Percentiles rank a stretch among this genome's conserved stretches.
Conservation (phyloP, 2,888 invertebrate species). For the Branchipolynoe longqiensis region DNA sequence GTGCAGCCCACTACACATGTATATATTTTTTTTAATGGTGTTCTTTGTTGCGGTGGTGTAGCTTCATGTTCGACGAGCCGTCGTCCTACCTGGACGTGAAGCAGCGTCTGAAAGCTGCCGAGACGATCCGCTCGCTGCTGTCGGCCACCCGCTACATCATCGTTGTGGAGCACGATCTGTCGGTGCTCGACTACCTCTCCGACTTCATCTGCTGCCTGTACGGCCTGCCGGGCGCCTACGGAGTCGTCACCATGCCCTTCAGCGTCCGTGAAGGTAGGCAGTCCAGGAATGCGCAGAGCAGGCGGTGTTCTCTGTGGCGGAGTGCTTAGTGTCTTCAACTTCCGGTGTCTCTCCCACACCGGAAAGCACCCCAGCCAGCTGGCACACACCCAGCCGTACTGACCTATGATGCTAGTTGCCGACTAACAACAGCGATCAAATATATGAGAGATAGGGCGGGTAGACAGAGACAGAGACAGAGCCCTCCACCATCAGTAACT, state of each 20-base stretch:
- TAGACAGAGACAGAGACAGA: too few species aligned
- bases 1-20: too few species aligned
- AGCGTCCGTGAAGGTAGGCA: constrained; percentile 98
- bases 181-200: constrained; percentile 98
- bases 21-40: background rate
- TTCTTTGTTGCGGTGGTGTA: constrained; percentile 63
- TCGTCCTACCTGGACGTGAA: constrained; percentile 99
- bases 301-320: too few species aligned
- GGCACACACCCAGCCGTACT: too few species aligned
- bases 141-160: constrained; percentile 98
- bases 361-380: too few species aligned
- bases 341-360: too few species aligned
- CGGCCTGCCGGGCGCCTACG: constrained; percentile 98
- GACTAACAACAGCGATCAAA: too few species aligned
- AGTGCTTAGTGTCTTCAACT: too few species aligned
- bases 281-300: too few species aligned
- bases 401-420: too few species aligned
- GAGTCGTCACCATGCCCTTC: constrained; percentile 99
- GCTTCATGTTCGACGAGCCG: constrained; percentile 99
- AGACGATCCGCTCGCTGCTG: constrained; percentile 95
- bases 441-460: too few species aligned
- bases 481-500: too few species aligned
- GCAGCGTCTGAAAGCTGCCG: constrained; percentile 97
- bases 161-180: constrained; percentile 99
- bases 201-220: constrained; percentile 99